Conservation (phyloP, 2,888 invertebrate species). For the Athalia rosae region DNA sequence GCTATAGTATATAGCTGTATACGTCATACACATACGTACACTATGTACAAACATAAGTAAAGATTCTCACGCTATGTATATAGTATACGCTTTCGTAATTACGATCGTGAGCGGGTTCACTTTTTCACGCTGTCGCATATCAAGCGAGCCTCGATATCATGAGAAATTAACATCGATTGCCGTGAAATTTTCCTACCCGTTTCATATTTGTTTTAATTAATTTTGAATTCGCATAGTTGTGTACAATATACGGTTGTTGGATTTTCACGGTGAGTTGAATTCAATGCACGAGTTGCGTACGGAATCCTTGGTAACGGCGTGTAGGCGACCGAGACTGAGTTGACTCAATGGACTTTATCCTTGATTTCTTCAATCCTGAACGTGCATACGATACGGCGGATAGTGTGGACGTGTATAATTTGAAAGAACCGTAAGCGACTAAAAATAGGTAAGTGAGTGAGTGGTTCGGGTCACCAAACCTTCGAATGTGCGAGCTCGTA, state of each 20-base stretch:
- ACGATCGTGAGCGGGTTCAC: too few relatives aligned
- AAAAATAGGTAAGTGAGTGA: neutral
- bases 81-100: neutral
- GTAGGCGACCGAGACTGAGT: conserved; percentile 8
- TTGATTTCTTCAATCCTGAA: conserved; percentile 12
- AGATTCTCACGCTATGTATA: conserved; percentile 21
- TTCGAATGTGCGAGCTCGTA: too few relatives aligned
- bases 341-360: conserved; percentile 3
- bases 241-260: too few relatives aligned
- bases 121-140: too few relatives aligned
- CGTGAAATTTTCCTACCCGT: too few relatives aligned
- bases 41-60: neutral
- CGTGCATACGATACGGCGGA: neutral
- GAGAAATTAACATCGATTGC: too few relatives aligned
- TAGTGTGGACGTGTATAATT: neutral
- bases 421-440: neutral
- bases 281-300: too few relatives aligned
- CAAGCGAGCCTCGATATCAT: too few relatives aligned
- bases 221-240: too few relatives aligned
- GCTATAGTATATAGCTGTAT: neutral
- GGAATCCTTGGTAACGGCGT: neutral
- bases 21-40: too few relatives aligned
- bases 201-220: too few relatives aligned
- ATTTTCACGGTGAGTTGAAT: too few relatives aligned
- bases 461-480: neutral